phyloP scores from a whole-genome alignment of 2,797 vertebrate species.

The Peromyscus melanophrys region DNA sequence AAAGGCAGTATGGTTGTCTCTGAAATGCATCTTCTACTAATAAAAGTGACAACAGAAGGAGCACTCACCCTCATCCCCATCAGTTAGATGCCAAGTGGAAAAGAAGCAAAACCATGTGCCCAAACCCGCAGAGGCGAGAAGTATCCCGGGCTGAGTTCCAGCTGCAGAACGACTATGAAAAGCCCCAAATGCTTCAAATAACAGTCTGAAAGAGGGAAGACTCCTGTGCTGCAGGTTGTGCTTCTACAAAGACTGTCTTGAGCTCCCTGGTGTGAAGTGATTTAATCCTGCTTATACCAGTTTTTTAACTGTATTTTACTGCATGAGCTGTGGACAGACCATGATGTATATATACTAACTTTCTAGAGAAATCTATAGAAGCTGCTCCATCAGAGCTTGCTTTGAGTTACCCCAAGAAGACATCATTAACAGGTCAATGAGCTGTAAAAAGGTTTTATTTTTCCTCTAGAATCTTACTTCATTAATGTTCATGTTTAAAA shows the following conservation, averaged over 20 bases:
- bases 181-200: conserved; percentile 72
- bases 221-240: background rate
- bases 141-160: conserved; percentile 47
- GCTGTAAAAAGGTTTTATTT: conserved; percentile 44
- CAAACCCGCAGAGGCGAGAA: conserved; percentile 69
- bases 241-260: conserved; percentile 48
- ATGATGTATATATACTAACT: conserved; percentile 37
- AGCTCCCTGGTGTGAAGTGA: conserved; percentile 63
- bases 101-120: background rate
- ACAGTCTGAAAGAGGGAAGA: conserved; percentile 12
- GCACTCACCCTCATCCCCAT: conserved; percentile 61
- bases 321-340: background rate
- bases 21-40: conserved; percentile 70
- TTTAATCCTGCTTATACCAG: conserved; percentile 41
- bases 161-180: conserved; percentile 58
- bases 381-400: background rate
- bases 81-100: conserved; percentile 34
- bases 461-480: conserved; percentile 67
- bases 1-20: conserved; percentile 64
- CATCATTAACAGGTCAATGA: conserved; percentile 52
- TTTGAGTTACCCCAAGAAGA: conserved; percentile 44
- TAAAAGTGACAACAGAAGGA: conserved; percentile 54
- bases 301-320: conserved; percentile 52
- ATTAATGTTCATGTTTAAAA: conserved; percentile 51
- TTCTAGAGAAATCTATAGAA: conserved; percentile 9